Evolutionary conservation across 2,113 vertebrate species (phyloP).

Genomic region (Eleginops maclovinus): DNA sequence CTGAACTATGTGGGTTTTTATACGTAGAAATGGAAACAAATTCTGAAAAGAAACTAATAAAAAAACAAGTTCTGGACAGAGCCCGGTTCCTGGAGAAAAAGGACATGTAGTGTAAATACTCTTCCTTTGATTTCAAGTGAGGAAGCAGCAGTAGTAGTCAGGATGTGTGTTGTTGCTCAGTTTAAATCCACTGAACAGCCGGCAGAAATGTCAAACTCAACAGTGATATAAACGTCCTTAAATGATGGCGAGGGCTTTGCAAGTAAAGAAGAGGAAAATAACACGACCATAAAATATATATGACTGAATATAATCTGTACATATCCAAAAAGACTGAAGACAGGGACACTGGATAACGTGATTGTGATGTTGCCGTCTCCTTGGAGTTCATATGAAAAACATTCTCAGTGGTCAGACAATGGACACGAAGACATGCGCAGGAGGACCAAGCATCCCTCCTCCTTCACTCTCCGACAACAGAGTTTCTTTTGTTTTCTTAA

Average conservation of each 20-base stretch:
- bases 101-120: constrained; percentile 33
- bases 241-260: constrained; percentile 53
- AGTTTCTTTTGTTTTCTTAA: constrained; percentile 51
- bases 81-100: background rate
- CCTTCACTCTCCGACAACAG: constrained; percentile 57
- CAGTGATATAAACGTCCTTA: constrained; percentile 59
- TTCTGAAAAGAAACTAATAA: background rate
- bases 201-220: constrained; percentile 52
- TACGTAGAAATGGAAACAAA: background rate
- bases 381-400: constrained; percentile 75
- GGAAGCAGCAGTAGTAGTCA: constrained; percentile 75
- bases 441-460: constrained; percentile 78
- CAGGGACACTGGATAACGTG: constrained; percentile 65
- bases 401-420: constrained; percentile 93
- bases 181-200: constrained; percentile 39
- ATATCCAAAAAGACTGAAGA: constrained; percentile 48
- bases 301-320: constrained; percentile 77
- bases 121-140: constrained; percentile 63
- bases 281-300: constrained; percentile 68
- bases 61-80: background rate
- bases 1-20: background rate
- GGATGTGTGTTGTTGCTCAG: constrained; percentile 57
- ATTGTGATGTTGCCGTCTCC: constrained; percentile 63
- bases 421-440: constrained; percentile 52
- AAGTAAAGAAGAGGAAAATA: constrained; percentile 24